Percentiles rank a stretch among this genome's conserved stretches.
These are phyloP conservation scores for Andrena bucephala DNA, from an alignment of 2,888 invertebrate species.

Conservation along the genomic window DNA sequence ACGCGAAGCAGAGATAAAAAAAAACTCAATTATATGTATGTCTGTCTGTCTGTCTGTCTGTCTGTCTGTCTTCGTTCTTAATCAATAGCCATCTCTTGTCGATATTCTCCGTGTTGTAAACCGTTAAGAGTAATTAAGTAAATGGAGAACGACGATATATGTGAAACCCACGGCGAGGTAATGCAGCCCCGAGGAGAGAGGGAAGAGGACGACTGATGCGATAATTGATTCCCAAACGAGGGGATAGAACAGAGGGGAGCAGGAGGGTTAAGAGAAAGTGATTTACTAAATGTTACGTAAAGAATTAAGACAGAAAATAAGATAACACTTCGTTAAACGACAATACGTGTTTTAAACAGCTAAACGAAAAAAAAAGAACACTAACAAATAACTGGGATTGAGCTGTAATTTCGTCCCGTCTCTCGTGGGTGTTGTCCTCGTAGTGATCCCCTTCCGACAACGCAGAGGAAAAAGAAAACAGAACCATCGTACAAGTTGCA, in stretches of 20 bases:
- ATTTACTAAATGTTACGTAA: slow-evolving; percentile 52
- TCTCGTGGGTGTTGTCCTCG: slow-evolving; percentile 60
- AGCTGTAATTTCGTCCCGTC: slow-evolving; percentile 65
- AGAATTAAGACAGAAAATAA: slow-evolving; percentile 74
- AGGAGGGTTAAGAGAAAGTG: slow-evolving; percentile 25
- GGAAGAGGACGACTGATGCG: slow-evolving; percentile 21
- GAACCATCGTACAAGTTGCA: too few species aligned
- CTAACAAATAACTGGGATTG: slow-evolving; percentile 62
- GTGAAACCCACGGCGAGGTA: not conserved
- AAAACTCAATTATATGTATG: slow-evolving; percentile 75
- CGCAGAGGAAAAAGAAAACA: slow-evolving; percentile 26
- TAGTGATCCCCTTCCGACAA: slow-evolving; percentile 63
- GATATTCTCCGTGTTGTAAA: slow-evolving; percentile 84
- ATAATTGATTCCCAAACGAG: slow-evolving; percentile 6
- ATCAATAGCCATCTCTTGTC: slow-evolving; percentile 73
- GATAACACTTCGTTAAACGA: slow-evolving; percentile 81
- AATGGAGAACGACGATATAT: not conserved
- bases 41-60: slow-evolving; percentile 63
- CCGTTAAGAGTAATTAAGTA: slow-evolving; percentile 60
- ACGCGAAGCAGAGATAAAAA: slow-evolving; percentile 39
- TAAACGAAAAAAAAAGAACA: slow-evolving; percentile 69
- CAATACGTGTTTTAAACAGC: slow-evolving; percentile 79
- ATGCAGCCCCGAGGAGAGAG: not conserved
- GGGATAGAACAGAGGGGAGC: slow-evolving; percentile 5
- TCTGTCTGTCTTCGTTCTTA: slow-evolving; percentile 76